Percentiles rank a stretch among this genome's conserved stretches.
phyloP scores from a whole-genome alignment of 2,797 vertebrate species.

The Pterois miles region DNA sequence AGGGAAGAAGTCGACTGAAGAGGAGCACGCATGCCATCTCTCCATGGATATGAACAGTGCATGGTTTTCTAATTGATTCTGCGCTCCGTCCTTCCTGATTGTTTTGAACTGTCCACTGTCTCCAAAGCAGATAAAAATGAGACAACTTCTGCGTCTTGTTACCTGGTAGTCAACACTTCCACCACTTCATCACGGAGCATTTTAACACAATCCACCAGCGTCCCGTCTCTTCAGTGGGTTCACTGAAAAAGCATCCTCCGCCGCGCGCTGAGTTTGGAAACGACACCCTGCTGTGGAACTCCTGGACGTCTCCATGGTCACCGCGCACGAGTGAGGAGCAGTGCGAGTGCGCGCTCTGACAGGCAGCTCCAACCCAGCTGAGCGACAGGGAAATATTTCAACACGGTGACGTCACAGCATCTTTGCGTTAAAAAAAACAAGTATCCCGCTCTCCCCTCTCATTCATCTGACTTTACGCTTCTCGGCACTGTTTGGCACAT shows the following conservation, averaged over 20 bases:
- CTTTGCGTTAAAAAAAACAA: constrained; percentile 32
- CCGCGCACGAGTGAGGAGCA: constrained; percentile 25
- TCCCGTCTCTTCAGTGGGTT: not conserved
- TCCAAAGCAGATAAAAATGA: not conserved
- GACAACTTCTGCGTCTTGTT: constrained; percentile 30
- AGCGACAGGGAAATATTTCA: constrained; percentile 76
- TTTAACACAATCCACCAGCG: constrained; percentile 8
- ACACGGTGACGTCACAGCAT: constrained; percentile 87
- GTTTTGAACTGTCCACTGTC: not conserved
- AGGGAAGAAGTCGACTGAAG: constrained; percentile 83
- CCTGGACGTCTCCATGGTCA: constrained; percentile 36
- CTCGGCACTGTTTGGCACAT: not conserved
- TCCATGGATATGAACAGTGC: constrained; percentile 80
- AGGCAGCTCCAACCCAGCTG: constrained; percentile 47
- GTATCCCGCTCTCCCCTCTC: not conserved
- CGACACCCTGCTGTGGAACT: constrained; percentile 23
- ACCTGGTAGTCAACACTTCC: constrained; percentile 12
- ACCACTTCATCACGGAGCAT: constrained; percentile 16
- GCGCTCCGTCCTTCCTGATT: constrained; percentile 40
- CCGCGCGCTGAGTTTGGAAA: constrained; percentile 17
- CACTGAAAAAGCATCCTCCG: not conserved
- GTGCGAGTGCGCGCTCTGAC: constrained; percentile 30
- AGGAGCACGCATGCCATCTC: constrained; percentile 92
- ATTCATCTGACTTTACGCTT: constrained; percentile 7
- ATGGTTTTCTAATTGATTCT: constrained; percentile 72